Evolutionary conservation across 2,888 invertebrate genomes (phyloP), one percentile per base, ranked within the genome.

Genomic region (Elegia similella): DNA sequence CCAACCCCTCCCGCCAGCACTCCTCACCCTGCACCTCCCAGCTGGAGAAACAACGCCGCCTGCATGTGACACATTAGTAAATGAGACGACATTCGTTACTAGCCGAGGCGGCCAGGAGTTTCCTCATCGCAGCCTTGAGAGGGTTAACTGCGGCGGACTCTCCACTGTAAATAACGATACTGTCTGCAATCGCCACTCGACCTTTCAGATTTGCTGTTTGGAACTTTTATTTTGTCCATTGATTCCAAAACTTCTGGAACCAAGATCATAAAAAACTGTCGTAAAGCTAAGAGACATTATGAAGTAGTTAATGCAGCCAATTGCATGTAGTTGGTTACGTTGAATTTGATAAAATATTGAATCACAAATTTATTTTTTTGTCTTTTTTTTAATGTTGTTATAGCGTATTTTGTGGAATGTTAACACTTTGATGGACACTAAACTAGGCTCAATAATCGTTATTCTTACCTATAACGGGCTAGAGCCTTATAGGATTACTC

Each of bases 61-160:
- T 92, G 92, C 87, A 85, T 91, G 89, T 90, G 92, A 92, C 92
- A 92, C 90, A 92, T 92, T 92, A 92, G 92, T 92, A 92, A 89
- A 92, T 92, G 92, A 92, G 91, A 85, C 84, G 78, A 87, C 91
- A 92, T 92, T 91, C 89, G 89, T 92, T 91, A 92, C 78, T 86
- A 86, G 84, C 86, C 82, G 66, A 66, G 58, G 73, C 70, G 85
- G 82, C 83, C 84, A 85, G 83, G 87, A 86, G 86, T 88, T 91
- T 76, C 72, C 79, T 75, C 80, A 75, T 80, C 74, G 76, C 70
- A 78, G 30, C 10, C 5, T 23, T 61, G 65, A 68, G 63, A 66
- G 62, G 66, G 65, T 68, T 70, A 67, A 63, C 42, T 55, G 34
- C 57, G 29, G 50, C 34, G 16, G 34, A 43, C n/a, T 10, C 30